Conservation (phyloP, 2,797 vertebrate genomes). For the Otus scops region DNA sequence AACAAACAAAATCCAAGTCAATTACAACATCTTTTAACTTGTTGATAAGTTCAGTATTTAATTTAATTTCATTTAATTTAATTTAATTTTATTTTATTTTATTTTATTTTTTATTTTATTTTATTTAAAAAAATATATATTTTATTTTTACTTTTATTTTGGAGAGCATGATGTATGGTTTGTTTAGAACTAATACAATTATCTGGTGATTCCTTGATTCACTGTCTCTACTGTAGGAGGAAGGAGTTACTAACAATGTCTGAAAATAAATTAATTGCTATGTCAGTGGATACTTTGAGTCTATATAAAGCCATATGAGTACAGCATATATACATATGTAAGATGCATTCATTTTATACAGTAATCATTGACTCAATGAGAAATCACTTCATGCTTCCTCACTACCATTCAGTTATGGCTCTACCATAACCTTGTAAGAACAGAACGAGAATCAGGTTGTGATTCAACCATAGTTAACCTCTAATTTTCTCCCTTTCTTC, state of each 20-base stretch:
- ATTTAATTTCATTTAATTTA: too few relatives aligned
- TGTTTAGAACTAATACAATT: not conserved
- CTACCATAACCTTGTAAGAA: not conserved
- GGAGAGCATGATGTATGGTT: not conserved
- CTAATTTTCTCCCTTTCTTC: not conserved
- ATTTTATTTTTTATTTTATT: not conserved
- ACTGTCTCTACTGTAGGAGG: not conserved
- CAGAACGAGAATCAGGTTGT: not conserved
- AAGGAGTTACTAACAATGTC: not conserved
- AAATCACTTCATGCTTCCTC: not conserved
- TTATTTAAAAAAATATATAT: too few relatives aligned
- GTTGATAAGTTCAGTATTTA: not conserved
- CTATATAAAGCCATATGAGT: not conserved
- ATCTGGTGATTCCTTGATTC: not conserved
- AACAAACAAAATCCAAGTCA: not conserved
- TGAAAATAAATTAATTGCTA: not conserved
- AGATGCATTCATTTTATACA: not conserved
- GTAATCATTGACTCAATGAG: not conserved
- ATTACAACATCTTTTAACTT: not conserved
- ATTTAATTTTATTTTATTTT: not conserved
- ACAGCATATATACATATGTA: not conserved
- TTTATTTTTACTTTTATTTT: not conserved
- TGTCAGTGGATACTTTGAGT: not conserved
- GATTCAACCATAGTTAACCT: not conserved
- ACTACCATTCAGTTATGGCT: not conserved